A percentile compares a stretch with the other conserved stretches of the same genome.
Conservation (phyloP, 2,888 invertebrate species). For the Drosophila anomalata region DNA sequence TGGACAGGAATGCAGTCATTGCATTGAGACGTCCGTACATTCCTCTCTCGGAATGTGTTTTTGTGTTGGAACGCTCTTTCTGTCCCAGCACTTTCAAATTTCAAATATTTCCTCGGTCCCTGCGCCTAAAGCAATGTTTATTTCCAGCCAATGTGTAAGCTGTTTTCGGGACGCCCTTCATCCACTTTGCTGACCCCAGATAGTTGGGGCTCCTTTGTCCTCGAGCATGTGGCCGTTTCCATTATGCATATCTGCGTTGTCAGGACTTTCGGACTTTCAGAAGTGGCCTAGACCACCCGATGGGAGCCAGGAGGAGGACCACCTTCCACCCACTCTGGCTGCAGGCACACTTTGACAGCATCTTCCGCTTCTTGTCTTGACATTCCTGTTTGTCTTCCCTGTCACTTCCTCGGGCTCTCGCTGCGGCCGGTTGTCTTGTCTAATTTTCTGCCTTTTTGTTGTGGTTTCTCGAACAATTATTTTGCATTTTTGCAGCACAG, state of each 20-base stretch:
- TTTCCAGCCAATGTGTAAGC: background rate
- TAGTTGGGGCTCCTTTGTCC: slow-evolving; percentile 28
- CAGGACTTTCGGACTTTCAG: slow-evolving; percentile 32
- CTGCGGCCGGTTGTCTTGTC: slow-evolving; percentile 14
- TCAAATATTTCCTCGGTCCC: slow-evolving; percentile 15
- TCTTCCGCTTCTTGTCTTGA: slow-evolving; percentile 51
- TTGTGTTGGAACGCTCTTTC: background rate
- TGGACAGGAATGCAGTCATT: slow-evolving; percentile 6
- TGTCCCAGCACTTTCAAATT: slow-evolving; percentile 1
- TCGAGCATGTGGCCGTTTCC: slow-evolving; percentile 16
- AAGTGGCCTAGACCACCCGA: slow-evolving; percentile 26
- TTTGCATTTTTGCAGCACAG: slow-evolving; percentile 47
- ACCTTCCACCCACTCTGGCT: too few relatives aligned
- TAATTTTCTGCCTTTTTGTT: slow-evolving; percentile 58
- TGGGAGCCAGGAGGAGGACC: slow-evolving; percentile 1
- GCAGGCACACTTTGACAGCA: slow-evolving; percentile 52
- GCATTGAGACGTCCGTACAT: slow-evolving; percentile 1
- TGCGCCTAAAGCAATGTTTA: slow-evolving; percentile 3
- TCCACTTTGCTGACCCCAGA: slow-evolving; percentile 5
- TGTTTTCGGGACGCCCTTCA: slow-evolving; percentile 2
- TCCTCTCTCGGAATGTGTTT: background rate
- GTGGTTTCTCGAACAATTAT: slow-evolving; percentile 63
- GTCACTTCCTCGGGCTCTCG: slow-evolving; percentile 2
- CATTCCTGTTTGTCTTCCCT: slow-evolving; percentile 17
- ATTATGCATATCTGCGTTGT: slow-evolving; percentile 43